Conservation (phyloP, 2,113 vertebrate genomes). For the Psilopogon haemacephalus region DNA sequence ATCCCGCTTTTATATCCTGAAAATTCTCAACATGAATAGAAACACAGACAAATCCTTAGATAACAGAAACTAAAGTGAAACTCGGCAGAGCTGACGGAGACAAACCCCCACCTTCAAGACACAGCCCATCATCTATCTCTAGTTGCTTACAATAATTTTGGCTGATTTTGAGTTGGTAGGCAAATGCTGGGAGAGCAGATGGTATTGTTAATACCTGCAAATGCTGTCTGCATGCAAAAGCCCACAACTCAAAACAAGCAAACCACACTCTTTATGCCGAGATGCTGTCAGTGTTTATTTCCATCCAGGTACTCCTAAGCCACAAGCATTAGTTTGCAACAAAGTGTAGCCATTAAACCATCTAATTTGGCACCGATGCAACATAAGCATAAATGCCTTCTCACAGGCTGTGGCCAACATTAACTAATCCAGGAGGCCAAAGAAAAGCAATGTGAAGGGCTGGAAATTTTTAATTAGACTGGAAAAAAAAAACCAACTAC, state of each 20-base stretch:
- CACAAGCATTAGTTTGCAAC: background rate
- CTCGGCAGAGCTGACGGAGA: background rate
- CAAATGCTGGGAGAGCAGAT: background rate
- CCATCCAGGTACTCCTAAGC: background rate
- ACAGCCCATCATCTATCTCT: background rate
- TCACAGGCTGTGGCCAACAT: background rate
- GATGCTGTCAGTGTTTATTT: background rate
- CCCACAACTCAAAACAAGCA: background rate
- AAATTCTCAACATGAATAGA: background rate
- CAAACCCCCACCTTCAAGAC: background rate
- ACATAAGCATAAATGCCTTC: background rate
- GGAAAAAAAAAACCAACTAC: background rate
- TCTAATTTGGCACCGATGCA: background rate
- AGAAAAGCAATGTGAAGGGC: background rate
- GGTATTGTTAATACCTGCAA: background rate
- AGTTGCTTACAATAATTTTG: background rate
- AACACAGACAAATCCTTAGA: background rate
- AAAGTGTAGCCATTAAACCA: background rate
- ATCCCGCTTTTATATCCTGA: background rate
- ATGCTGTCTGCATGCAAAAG: background rate
- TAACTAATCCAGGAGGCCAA: background rate
- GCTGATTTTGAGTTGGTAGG: background rate
- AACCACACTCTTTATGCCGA: background rate
- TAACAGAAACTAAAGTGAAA: background rate
- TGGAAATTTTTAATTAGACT: background rate